phyloP scores from a whole-genome alignment of 2,888 invertebrate genomes.

The Rotaria sp. region DNA sequence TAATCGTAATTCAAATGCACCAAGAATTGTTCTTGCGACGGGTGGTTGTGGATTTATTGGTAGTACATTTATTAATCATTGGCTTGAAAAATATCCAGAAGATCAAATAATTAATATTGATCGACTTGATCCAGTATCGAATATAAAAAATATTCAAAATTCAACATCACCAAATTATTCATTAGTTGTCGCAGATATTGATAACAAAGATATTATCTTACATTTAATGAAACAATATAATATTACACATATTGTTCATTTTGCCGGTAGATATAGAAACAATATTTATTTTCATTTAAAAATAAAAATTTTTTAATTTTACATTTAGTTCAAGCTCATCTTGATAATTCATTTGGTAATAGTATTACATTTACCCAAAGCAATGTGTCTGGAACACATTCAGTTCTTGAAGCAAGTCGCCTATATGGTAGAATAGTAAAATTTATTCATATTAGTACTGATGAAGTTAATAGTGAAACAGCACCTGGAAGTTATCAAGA shows the following conservation, averaged over 20 bases:
- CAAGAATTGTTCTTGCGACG: neutral
- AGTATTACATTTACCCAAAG: conserved; percentile 45
- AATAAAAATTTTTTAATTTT: neutral
- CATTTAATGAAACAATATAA: conserved; percentile 26
- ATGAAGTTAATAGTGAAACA: conserved; percentile 52
- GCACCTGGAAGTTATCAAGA: neutral
- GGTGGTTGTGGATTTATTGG: conserved; percentile 40
- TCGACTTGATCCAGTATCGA: conserved; percentile 45
- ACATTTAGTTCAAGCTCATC: neutral
- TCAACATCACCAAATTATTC: neutral
- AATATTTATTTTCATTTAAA: neutral
- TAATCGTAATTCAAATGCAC: neutral
- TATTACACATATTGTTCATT: conserved; percentile 35
- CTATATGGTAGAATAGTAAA: conserved; percentile 42
- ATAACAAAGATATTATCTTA: neutral
- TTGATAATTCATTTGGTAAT: conserved; percentile 44
- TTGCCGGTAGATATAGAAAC: neutral
- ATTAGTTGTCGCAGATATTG: neutral
- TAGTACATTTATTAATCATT: conserved; percentile 43
- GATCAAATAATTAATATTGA: conserved; percentile 44
- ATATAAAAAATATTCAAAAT: conserved; percentile 40
- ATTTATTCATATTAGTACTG: conserved; percentile 47
- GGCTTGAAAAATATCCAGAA: conserved; percentile 43
- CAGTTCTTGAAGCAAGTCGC: conserved; percentile 44
- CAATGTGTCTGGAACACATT: conserved; percentile 45